A percentile compares a stretch with the other conserved stretches of the same genome.
These are phyloP conservation scores for Protodeltote pygarga DNA, from an alignment of 2,888 invertebrate genomes.

Conservation along the genomic window DNA sequence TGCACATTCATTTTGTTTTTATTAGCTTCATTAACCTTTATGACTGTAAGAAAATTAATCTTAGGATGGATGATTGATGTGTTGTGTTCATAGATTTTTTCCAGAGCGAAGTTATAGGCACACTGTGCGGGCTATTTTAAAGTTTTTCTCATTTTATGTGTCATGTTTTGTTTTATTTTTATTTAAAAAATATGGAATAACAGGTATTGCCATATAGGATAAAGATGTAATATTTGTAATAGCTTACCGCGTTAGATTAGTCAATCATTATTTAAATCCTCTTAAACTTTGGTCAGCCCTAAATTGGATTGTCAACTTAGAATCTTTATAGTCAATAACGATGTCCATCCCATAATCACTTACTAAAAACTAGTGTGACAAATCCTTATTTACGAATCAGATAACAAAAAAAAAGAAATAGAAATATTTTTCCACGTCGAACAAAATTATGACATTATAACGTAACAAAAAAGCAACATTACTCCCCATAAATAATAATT, in stretches of 20 bases:
- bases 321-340: slow-evolving; percentile 32
- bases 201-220: not conserved
- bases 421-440: slow-evolving; percentile 16
- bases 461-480: slow-evolving; percentile 64
- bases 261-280: slow-evolving; percentile 33
- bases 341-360: slow-evolving; percentile 27
- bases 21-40: slow-evolving; percentile 57
- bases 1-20: slow-evolving; percentile 53
- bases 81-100: slow-evolving; percentile 25
- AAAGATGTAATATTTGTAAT: slow-evolving; percentile 1
- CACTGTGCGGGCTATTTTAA: slow-evolving; percentile 4
- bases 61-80: slow-evolving; percentile 49
- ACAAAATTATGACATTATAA: slow-evolving; percentile 64
- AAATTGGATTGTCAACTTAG: slow-evolving; percentile 35
- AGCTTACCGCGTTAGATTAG: slow-evolving; percentile 15
- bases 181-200: not conserved
- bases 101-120: slow-evolving; percentile 7
- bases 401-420: slow-evolving; percentile 22
- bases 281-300: slow-evolving; percentile 9
- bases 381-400: slow-evolving; percentile 44
- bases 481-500: slow-evolving; percentile 71
- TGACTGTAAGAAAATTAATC: slow-evolving; percentile 57
- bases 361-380: slow-evolving; percentile 32
- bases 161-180: not conserved
- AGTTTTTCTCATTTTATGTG: slow-evolving; percentile 5